Evolutionary conservation across 2,888 invertebrate species (phyloP), one percentile per base, ranked within the genome.

Genomic region (Spisula subtruncata): DNA sequence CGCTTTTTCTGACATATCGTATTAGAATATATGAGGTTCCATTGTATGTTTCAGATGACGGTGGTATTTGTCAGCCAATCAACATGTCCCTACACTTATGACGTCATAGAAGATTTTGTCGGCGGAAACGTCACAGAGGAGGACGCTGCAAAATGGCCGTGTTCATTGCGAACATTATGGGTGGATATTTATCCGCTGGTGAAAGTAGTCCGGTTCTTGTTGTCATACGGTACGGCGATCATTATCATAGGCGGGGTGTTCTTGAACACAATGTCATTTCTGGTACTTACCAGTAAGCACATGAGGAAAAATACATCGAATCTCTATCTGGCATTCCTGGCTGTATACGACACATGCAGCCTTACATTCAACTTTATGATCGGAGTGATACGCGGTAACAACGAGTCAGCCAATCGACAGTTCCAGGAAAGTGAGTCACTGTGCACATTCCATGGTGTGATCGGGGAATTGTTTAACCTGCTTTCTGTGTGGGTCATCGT

Each of bases 301-400:
- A 94, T 94, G 94, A 56, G 94, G 54, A 93, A 93, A 51, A 87
- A 92, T 1, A 90, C 94, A 14, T 91, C 94, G 18, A 94, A 93
- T 86, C 81, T 94, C 29, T 95, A 94, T 66, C 92, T 95, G n/a
- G 92, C 94, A 10, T 92, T 90, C 6, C 88, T 95, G 75, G 94
- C 95, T 1, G 71, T 93, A 0, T 95, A 94, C 82, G 94, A 95
- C 87, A 91, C 88, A 0, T 88, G 93, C 8, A 89, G 93, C 1
- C 88, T 95, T 51, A 92, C 93, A 18, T 91, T 94, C 87, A 95
- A 95, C 88, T 94, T 95, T 66, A 94, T 94, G 94, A 93, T 94
- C 8, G 95, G 95, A 5, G 94, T 95, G 0, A 91, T 94, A 10
- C 84, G 95, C 25, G 95, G 94, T 0, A 93, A 94, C 85, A 92